Evolutionary conservation across 2,888 invertebrate genomes (phyloP), one percentile per base, ranked within the genome.

Genomic region (Leucoptera coffeella): DNA sequence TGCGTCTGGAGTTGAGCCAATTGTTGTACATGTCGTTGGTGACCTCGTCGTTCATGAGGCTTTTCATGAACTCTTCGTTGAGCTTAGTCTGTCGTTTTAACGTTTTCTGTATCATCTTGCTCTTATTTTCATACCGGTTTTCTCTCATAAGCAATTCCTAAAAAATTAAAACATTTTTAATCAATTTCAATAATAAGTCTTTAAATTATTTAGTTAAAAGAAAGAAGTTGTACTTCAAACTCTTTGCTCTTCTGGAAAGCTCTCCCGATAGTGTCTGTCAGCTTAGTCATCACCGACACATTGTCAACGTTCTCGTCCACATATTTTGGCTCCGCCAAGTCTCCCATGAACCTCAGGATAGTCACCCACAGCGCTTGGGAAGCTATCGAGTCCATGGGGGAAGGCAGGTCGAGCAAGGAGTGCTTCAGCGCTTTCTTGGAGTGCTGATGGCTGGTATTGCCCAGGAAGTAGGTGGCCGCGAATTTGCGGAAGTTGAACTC

Each of bases 401-500:
- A 82, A 5, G 86, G 82, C 31, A 93, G 71, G 31, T 86, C 83
- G 25, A 95, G 61, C 3, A 96, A 73, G 0, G 94, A 80, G 34
- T 83, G 78, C 43, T 87, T 86, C 4, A 95, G 55, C 0, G 85
- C 80, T 37, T 80, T 82, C 10, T 64, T 40, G n/a, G 87, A 85
- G 55, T 86, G 89, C 38, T 85, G 82, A 33, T 82, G 81, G 22
- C 80, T 83, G 4, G 75, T 78, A 42, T 85, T 86, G 26, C 82
- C 81, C 35, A 80, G 74, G 57, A 96, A 96, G 52, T 93, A 93
- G 0, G 91, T 92, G 0, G 91, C 86, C 1, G 95, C 93, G 62
- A 90, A 96, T 64, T 94, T 96, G 32, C 84, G 77, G 51, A 94
- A 95, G 47, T 86, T 88, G 51, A 83, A 93, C 36, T 85, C 84